Conservation (phyloP, 1,140 invertebrate species). For the Chlorops oryzae region DNA sequence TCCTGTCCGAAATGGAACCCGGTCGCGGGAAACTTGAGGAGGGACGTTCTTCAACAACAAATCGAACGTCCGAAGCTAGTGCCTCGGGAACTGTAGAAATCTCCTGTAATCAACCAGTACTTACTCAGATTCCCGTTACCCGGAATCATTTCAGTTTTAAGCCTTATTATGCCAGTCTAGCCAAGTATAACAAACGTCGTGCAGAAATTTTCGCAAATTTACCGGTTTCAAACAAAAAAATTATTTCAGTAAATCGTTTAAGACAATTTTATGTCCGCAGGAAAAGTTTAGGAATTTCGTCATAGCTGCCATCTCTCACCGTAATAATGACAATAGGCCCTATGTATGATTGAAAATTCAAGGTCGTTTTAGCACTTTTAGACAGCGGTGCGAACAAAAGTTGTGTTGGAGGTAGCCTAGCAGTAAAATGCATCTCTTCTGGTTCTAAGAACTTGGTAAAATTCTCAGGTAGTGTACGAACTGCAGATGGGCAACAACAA, state of each 20-base stretch:
- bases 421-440: background rate
- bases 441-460: background rate
- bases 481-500: constrained; percentile 11
- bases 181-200: constrained; percentile 4
- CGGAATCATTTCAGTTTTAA: background rate
- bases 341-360: constrained; percentile 3
- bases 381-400: constrained; percentile 16
- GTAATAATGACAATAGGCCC: constrained; percentile 10
- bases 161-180: constrained; percentile 7
- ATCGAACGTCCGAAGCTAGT: background rate
- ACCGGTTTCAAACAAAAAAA: background rate
- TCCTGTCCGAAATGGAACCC: background rate
- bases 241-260: background rate
- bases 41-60: background rate
- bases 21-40: background rate
- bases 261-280: constrained; percentile 6
- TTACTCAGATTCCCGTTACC: background rate
- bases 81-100: background rate
- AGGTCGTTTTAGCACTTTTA: background rate
- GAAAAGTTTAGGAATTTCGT: background rate
- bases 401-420: constrained; percentile 5
- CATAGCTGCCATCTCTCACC: background rate
- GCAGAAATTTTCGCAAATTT: background rate
- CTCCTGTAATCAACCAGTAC: background rate
- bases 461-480: background rate